Conservation (phyloP, 2,797 vertebrate genomes). For the Takifugu rubripes region DNA sequence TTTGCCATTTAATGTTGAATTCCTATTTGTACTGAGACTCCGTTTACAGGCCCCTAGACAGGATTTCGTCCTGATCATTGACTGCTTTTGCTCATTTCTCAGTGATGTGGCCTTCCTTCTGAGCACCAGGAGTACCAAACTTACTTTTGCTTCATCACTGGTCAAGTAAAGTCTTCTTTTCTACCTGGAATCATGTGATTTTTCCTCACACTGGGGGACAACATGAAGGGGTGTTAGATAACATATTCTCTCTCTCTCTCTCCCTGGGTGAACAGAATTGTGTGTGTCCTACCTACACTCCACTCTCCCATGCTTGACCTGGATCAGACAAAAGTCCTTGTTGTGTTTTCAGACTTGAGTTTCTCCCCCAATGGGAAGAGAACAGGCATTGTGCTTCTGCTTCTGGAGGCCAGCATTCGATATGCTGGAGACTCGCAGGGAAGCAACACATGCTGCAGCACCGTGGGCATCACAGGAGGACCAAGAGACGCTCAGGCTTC, state of each 20-base stretch:
- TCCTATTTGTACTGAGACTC: no score
- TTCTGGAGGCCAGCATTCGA: constrained; percentile 28
- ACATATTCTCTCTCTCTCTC: constrained; percentile 42
- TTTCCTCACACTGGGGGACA: constrained; percentile 15
- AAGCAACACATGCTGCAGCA: constrained; percentile 25
- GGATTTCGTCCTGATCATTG: constrained; percentile 21
- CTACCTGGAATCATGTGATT: constrained; percentile 55
- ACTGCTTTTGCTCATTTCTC: constrained; percentile 14
- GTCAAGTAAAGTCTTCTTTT: constrained; percentile 37
- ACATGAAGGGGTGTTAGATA: constrained; percentile 54
- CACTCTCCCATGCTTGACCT: constrained; percentile 75
- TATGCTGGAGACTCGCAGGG: constrained; percentile 22
- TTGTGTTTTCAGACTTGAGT: constrained; percentile 67
- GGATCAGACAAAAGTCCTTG: constrained; percentile 74
- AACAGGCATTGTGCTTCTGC: constrained; percentile 62
- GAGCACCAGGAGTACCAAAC: constrained; percentile 43
- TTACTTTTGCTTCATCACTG: constrained; percentile 59
- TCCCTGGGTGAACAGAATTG: constrained; percentile 50
- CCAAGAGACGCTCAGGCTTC: no score
- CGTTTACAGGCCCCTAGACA: neutral
- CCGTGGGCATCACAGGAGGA: no score
- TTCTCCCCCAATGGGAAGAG: constrained; percentile 56
- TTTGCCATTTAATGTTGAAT: no score
- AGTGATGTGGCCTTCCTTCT: constrained; percentile 19
- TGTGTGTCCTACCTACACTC: constrained; percentile 73